A percentile compares a stretch with the other conserved stretches of the same genome.
Evolutionary conservation across 2,113 vertebrate species (phyloP).

Genomic region (Nesoenas mayeri): DNA sequence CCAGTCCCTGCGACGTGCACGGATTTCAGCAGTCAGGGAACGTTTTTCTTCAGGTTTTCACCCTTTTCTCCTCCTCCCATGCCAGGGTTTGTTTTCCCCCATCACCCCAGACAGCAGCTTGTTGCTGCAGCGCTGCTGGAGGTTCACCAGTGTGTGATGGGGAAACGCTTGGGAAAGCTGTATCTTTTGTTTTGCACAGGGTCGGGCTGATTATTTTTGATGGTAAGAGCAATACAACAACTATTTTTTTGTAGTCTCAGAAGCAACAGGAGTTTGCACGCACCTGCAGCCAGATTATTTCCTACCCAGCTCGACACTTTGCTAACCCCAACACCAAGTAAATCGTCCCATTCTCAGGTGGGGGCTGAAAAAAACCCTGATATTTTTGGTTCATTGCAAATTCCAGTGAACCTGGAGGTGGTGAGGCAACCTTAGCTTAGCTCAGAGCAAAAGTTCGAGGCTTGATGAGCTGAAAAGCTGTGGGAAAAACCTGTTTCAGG

Average conservation of each 20-base stretch:
- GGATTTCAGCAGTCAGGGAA: neutral
- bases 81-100: neutral
- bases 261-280: neutral
- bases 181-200: neutral
- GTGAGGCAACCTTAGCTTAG: neutral
- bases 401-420: neutral
- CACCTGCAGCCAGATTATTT: neutral
- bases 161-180: neutral
- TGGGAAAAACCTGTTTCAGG: neutral
- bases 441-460: neutral
- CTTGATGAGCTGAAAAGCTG: neutral
- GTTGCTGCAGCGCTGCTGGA: neutral
- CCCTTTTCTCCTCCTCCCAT: neutral
- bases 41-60: neutral
- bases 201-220: neutral
- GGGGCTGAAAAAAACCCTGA: neutral
- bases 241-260: neutral
- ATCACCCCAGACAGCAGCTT: neutral
- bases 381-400: neutral
- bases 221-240: neutral
- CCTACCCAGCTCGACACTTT: neutral
- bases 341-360: neutral
- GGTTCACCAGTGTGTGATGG: neutral
- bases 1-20: rapidly evolving
- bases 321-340: neutral